phyloP scores from a whole-genome alignment of 2,797 vertebrate species.

The Sebastes goodei region DNA sequence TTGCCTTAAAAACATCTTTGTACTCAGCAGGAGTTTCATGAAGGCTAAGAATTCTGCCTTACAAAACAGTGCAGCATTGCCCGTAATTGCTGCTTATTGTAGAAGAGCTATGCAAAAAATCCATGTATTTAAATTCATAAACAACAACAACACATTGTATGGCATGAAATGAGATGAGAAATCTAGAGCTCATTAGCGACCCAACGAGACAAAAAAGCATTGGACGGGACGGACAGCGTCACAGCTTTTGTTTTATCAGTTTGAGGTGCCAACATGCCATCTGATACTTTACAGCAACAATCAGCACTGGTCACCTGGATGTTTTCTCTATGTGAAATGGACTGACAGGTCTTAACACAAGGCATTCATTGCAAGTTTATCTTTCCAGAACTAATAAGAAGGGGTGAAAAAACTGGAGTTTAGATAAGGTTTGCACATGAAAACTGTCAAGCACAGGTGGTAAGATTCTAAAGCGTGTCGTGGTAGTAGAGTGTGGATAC shows the following conservation, averaged over 20 bases:
- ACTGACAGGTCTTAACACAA: not conserved
- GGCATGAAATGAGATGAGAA: not conserved
- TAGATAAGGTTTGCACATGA: not conserved
- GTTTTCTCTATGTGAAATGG: not conserved
- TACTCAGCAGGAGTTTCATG: not conserved
- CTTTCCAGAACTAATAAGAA: not conserved
- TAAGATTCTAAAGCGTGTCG: not conserved
- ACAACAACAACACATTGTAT: not conserved
- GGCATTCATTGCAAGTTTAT: not conserved
- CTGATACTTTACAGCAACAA: not conserved
- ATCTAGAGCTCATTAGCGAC: not conserved
- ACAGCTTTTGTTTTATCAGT: not conserved
- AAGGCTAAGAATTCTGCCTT: not conserved
- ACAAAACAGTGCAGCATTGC: not conserved
- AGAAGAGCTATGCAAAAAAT: not conserved
- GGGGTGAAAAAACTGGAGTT: too few species aligned
- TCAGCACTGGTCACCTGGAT: too few species aligned
- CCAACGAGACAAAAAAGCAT: not conserved
- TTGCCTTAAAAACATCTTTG: constrained; percentile 1
- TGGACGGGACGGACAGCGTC: not conserved
- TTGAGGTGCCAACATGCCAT: not conserved
- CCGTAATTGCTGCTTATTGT: not conserved
- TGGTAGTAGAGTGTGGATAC: not conserved
- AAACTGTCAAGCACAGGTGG: not conserved
- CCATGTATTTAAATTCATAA: not conserved